Conservation (phyloP, 2,888 invertebrate species). For the Agrotis exclamationis region DNA sequence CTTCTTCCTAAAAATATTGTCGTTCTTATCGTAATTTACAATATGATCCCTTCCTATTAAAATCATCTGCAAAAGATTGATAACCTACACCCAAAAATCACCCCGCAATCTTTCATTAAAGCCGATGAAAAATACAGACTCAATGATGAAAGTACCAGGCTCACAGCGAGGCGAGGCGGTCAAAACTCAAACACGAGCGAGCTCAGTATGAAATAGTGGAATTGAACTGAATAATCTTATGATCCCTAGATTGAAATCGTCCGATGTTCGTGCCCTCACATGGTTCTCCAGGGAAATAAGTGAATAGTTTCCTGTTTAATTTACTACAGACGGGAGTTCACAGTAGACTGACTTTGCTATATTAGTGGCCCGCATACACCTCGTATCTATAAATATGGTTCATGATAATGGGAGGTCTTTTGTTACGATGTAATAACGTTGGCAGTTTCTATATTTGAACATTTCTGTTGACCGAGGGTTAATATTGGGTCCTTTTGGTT, state of each 20-base stretch:
- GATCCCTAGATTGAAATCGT: conserved; percentile 66
- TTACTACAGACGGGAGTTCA: conserved; percentile 71
- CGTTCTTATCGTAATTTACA: background rate
- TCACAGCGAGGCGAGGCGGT: conserved; percentile 37
- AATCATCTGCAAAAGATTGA: background rate
- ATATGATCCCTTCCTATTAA: background rate
- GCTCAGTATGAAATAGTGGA: conserved; percentile 55
- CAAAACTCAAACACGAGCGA: conserved; percentile 47
- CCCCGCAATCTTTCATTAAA: conserved; percentile 19
- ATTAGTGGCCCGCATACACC: conserved; percentile 62
- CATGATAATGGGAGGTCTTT: conserved; percentile 55
- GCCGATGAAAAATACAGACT: conserved; percentile 18
- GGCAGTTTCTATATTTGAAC: conserved; percentile 35
- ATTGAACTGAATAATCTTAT: conserved; percentile 63
- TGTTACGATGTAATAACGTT: conserved; percentile 50
- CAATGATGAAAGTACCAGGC: conserved; percentile 47
- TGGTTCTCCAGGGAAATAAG: conserved; percentile 79
- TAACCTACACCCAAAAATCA: conserved; percentile 3
- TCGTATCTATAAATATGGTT: conserved; percentile 60
- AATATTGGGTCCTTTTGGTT: conserved; percentile 21
- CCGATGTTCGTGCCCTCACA: conserved; percentile 59
- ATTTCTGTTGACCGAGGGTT: conserved; percentile 34
- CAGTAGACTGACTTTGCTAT: conserved; percentile 63
- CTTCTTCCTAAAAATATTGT: too few species aligned
- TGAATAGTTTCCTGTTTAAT: conserved; percentile 82